Conservation (phyloP, 2,888 invertebrate species). For the Cacoxenus indagator region DNA sequence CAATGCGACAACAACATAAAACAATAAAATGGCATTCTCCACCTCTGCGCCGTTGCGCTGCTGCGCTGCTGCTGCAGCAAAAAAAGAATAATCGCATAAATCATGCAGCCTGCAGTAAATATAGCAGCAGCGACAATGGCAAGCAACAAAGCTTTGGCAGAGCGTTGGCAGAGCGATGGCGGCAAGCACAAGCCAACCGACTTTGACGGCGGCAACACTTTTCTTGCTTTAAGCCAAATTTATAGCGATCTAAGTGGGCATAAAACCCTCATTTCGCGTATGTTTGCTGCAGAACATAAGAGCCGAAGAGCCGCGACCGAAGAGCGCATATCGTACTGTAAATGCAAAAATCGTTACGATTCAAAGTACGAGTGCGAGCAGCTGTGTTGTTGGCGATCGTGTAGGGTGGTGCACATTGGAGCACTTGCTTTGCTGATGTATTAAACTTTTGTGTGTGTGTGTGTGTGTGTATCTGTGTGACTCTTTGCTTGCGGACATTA, state of each 20-base stretch:
- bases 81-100: constrained; percentile 61
- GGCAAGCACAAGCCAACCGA: constrained; percentile 28
- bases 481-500: constrained; percentile 7
- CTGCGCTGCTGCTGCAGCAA: constrained; percentile 46
- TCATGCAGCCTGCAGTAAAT: constrained; percentile 48
- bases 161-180: background rate
- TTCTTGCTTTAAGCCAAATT: constrained; percentile 63
- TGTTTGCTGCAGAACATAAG: constrained; percentile 36
- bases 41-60: constrained; percentile 26
- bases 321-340: constrained; percentile 1
- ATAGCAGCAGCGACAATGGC: constrained; percentile 41
- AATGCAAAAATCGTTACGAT: constrained; percentile 13
- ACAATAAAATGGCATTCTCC: too few species aligned
- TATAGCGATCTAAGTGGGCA: constrained; percentile 63
- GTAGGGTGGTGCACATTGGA: background rate
- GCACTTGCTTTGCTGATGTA: background rate
- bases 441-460: background rate
- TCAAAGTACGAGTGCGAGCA: too few species aligned
- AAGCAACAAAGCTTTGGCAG: constrained; percentile 52
- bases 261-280: constrained; percentile 64
- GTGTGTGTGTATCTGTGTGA: too few species aligned
- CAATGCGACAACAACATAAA: constrained; percentile 42
- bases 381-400: too few species aligned
- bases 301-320: background rate
- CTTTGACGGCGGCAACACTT: constrained; percentile 54